These are phyloP conservation scores for Listronotus bonariensis DNA, from an alignment of 1,140 invertebrate species.

Conservation along the genomic window DNA sequence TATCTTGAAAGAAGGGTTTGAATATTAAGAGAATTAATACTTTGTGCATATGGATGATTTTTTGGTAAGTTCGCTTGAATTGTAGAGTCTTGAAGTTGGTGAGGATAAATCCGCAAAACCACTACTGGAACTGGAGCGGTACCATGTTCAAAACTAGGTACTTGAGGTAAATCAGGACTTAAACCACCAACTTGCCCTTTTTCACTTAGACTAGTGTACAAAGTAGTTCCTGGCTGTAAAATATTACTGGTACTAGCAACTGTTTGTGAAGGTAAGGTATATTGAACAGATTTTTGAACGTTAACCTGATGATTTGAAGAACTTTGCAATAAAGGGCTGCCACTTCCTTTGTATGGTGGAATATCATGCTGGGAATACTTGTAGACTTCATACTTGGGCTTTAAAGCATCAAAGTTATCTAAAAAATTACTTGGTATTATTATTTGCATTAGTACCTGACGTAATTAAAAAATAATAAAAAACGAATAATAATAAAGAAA, in stretches of 20 bases:
- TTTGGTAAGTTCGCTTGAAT: constrained; percentile 62
- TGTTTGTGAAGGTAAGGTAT: constrained; percentile 29
- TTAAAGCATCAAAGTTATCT: constrained; percentile 40
- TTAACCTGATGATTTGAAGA: constrained; percentile 25
- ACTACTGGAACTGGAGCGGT: constrained; percentile 60
- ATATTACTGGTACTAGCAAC: constrained; percentile 12
- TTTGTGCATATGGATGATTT: constrained; percentile 59
- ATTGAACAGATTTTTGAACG: constrained; percentile 26
- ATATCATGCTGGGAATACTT: constrained; percentile 65
- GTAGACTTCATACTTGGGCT: constrained; percentile 63
- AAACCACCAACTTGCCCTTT: constrained; percentile 48
- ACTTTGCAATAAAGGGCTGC: neutral
- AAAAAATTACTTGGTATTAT: too few species aligned
- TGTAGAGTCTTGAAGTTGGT: constrained; percentile 59
- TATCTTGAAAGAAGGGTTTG: constrained; percentile 52
- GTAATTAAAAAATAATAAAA: too few species aligned
- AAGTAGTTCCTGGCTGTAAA: constrained; percentile 47
- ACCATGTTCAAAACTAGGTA: constrained; percentile 17
- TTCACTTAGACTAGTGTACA: constrained; percentile 48
- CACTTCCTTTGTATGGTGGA: constrained; percentile 49
- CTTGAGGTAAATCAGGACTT: constrained; percentile 39
- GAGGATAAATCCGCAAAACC: constrained; percentile 61
- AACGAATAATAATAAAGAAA: too few species aligned
- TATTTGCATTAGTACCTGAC: too few species aligned
- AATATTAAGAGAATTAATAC: constrained; percentile 61